Percentiles rank a stretch among this genome's conserved stretches.
Conservation (phyloP, 2,888 invertebrate genomes). For the Agrochola lychnidis region DNA sequence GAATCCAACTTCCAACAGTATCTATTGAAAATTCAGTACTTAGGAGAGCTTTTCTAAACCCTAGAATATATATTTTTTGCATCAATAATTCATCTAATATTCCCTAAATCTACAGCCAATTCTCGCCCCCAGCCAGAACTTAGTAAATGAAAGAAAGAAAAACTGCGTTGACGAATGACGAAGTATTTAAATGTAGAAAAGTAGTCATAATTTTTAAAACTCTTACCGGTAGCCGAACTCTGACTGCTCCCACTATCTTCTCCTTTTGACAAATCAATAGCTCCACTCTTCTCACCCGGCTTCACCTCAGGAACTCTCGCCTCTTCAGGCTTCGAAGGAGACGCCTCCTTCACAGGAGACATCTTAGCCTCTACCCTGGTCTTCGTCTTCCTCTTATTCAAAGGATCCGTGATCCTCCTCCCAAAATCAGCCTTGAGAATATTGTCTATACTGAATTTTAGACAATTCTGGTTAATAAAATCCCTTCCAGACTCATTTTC, state of each 20-base stretch:
- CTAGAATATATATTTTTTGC: no score
- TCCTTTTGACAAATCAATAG: slow-evolving; percentile 86
- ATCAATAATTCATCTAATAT: no score
- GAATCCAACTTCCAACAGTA: no score
- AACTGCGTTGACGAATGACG: no score
- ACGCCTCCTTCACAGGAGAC: slow-evolving; percentile 79
- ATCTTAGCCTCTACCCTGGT: slow-evolving; percentile 79
- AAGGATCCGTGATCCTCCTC: slow-evolving; percentile 92
- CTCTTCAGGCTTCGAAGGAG: slow-evolving; percentile 79
- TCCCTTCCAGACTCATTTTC: slow-evolving; percentile 84
- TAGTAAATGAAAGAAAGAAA: no score
- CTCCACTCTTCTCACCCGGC: slow-evolving; percentile 81
- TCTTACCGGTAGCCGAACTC: slow-evolving; percentile 87
- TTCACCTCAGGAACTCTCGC: slow-evolving; percentile 85
- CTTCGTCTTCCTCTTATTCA: slow-evolving; percentile 91
- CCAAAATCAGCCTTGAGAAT: slow-evolving; percentile 97
- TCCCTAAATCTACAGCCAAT: no score
- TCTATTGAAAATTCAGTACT: no score
- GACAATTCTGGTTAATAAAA: slow-evolving; percentile 89
- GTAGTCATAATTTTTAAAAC: slow-evolving; percentile 62
- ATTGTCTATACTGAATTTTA: slow-evolving; percentile 96
- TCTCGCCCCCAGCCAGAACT: no score
- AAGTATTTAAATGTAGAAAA: neutral
- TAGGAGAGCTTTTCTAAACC: no score
- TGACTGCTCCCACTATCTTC: slow-evolving; percentile 86